A percentile compares a stretch with the other conserved stretches of the same genome.
phyloP scores from a whole-genome alignment of 2,113 vertebrate species.

The Sceloporus tristichus region DNA sequence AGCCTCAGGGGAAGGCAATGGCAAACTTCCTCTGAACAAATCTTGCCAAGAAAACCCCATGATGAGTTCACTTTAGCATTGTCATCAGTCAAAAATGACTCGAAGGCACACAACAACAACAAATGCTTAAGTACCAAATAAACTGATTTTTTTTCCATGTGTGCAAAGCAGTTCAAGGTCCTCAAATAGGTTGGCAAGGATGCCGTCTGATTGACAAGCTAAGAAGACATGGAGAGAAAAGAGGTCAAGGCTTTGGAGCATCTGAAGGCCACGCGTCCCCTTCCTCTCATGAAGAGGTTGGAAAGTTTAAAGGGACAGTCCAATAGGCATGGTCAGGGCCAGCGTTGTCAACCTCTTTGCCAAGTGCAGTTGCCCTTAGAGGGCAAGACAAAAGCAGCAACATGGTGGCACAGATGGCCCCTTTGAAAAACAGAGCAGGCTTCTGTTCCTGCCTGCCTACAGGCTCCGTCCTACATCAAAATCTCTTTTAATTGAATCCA shows the following conservation, averaged over 20 bases:
- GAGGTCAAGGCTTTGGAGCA: neutral
- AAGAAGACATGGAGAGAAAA: neutral
- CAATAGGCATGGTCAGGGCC: neutral
- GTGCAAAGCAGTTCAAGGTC: neutral
- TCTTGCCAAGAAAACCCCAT: too few relatives aligned
- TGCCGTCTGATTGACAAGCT: neutral
- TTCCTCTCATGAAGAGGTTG: neutral
- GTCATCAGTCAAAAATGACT: too few relatives aligned
- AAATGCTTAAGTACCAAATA: neutral
- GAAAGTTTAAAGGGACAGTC: neutral
- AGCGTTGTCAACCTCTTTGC: slow-evolving; percentile 37
- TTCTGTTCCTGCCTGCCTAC: slow-evolving; percentile 68
- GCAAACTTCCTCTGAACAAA: too few relatives aligned
- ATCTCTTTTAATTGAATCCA: slow-evolving; percentile 75
- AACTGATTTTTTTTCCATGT: neutral
- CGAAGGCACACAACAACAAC: too few relatives aligned
- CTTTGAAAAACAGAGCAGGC: slow-evolving; percentile 66
- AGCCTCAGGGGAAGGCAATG: too few relatives aligned
- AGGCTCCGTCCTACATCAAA: slow-evolving; percentile 70
- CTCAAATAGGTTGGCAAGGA: neutral
- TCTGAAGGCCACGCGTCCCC: neutral
- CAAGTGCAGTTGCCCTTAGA: slow-evolving; percentile 32
- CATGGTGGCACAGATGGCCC: slow-evolving; percentile 76
- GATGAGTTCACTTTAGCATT: too few relatives aligned
- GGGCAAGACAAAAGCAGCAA: slow-evolving; percentile 55